Evolutionary conservation across 64 coral and sea anemone genomes (phyloP).

Genomic region (Astreopora myriophthalma): DNA sequence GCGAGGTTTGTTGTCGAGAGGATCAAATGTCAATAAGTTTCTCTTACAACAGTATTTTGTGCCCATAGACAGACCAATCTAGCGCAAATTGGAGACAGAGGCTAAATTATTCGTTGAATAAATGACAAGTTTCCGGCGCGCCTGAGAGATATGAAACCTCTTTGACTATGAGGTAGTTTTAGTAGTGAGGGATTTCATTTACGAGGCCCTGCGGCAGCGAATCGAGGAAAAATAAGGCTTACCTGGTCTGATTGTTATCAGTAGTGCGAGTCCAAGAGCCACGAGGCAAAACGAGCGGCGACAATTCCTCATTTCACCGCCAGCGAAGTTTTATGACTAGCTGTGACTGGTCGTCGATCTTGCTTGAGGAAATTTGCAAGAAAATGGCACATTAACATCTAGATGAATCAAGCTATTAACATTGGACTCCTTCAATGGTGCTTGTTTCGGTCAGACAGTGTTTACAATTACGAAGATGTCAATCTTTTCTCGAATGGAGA

Average conservation of each 20-base stretch:
- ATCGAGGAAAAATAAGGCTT: not conserved
- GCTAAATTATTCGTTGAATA: not conserved
- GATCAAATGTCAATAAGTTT: not conserved
- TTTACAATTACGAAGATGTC: slow-evolving; percentile 47
- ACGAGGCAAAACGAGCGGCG: not conserved
- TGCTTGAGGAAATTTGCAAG: not conserved
- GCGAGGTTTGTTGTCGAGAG: not conserved
- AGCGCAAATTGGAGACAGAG: not conserved
- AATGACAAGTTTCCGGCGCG: not conserved
- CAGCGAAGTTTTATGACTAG: not conserved
- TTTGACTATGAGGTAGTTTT: not conserved
- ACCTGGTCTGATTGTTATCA: slow-evolving; percentile 3
- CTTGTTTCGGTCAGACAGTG: slow-evolving; percentile 7
- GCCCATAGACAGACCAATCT: not conserved
- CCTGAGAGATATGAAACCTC: not conserved
- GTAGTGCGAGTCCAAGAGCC: not conserved
- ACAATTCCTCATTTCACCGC: not conserved
- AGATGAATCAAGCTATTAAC: not conserved
- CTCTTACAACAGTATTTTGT: not conserved
- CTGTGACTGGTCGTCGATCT: not conserved
- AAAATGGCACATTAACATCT: not conserved
- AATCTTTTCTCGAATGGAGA: slow-evolving; percentile 3
- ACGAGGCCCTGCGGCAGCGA: not conserved
- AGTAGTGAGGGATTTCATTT: not conserved
- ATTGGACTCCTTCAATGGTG: slow-evolving; percentile 25